Conservation (phyloP, 2,797 vertebrate genomes). For the Hylomyscus alleni region DNA sequence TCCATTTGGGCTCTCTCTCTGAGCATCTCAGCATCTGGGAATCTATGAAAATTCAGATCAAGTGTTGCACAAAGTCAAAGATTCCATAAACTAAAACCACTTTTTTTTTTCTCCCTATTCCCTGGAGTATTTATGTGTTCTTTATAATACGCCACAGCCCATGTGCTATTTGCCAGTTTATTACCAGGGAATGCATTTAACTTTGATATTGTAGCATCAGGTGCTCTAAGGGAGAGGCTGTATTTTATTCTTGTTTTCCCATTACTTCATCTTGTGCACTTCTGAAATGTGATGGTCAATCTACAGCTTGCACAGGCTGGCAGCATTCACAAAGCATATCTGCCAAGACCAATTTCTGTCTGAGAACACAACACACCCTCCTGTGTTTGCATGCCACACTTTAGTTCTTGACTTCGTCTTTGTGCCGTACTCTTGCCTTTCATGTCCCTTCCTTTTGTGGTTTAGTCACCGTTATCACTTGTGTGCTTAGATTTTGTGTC, state of each 20-base stretch:
- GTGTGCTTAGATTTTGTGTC: slow-evolving; percentile 10
- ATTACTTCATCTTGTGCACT: neutral
- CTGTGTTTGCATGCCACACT: no score
- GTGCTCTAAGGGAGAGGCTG: neutral
- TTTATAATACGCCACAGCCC: neutral
- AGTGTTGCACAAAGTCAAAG: slow-evolving; percentile 1
- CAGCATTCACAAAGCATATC: neutral
- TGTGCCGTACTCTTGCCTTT: neutral
- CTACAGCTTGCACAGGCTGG: neutral
- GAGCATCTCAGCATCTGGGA: slow-evolving; percentile 1
- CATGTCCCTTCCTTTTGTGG: neutral
- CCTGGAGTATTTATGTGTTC: neutral
- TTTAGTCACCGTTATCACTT: neutral
- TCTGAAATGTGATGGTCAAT: neutral
- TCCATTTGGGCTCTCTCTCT: neutral
- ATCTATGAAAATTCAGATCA: slow-evolving; percentile 27
- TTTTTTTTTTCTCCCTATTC: neutral
- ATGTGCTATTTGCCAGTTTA: slow-evolving; percentile 21
- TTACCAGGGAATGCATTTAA: neutral
- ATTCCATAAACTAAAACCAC: neutral
- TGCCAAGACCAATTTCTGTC: neutral
- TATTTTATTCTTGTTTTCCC: neutral
- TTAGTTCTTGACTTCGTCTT: neutral
- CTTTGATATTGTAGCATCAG: neutral
- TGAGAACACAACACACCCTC: neutral